phyloP scores from a whole-genome alignment of 2,888 invertebrate species.

The Salpingus planirostris region DNA sequence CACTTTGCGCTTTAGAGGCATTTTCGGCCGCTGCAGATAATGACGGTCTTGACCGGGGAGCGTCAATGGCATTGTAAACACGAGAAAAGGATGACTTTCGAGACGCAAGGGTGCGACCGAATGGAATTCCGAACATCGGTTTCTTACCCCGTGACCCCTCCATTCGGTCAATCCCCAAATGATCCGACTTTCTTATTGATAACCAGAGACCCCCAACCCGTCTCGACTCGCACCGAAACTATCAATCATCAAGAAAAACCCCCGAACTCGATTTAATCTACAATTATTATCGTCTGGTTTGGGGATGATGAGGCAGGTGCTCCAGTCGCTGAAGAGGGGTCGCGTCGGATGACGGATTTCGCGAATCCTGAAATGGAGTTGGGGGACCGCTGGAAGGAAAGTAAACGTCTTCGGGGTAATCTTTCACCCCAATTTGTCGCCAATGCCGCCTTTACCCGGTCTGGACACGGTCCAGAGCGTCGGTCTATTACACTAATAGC shows the following conservation, averaged over 20 bases:
- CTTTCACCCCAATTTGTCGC: slow-evolving; percentile 44
- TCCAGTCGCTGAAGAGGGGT: no score
- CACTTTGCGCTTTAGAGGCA: no score
- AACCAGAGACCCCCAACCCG: slow-evolving; percentile 20
- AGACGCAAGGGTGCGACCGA: slow-evolving; percentile 28
- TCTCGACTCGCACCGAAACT: no score
- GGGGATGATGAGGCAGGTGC: no score
- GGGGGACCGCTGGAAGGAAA: slow-evolving; percentile 21
- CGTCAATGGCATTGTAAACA: slow-evolving; percentile 35
- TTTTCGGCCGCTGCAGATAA: no score
- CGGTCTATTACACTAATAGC: slow-evolving; percentile 43
- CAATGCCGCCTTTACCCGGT: slow-evolving; percentile 38
- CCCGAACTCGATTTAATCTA: no score
- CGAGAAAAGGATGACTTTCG: slow-evolving; percentile 29
- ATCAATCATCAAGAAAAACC: no score
- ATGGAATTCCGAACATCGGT: slow-evolving; percentile 33
- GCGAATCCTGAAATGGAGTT: no score
- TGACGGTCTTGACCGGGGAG: no score
- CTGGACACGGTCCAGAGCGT: slow-evolving; percentile 42
- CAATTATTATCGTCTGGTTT: no score
- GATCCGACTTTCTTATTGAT: slow-evolving; percentile 30
- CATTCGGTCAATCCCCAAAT: slow-evolving; percentile 34
- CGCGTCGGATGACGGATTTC: no score
- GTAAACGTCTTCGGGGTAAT: slow-evolving; percentile 35
- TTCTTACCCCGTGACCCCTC: slow-evolving; percentile 34